Conservation (phyloP, 2,888 invertebrate genomes). For the Stenichneumon culpator region DNA sequence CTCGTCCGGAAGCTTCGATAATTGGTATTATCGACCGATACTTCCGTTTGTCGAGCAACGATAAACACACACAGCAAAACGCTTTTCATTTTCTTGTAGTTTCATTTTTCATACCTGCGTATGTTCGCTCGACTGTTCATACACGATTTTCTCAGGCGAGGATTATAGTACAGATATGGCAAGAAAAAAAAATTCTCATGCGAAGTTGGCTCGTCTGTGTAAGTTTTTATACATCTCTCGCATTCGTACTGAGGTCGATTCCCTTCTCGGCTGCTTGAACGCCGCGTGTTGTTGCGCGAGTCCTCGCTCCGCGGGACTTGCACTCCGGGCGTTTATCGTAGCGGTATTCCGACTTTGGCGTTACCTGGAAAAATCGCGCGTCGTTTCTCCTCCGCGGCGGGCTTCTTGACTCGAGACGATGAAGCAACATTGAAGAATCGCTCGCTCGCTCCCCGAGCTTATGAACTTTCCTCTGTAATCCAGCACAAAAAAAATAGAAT, state of each 20-base stretch:
- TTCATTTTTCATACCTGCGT: not conserved
- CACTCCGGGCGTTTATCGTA: slow-evolving; percentile 60
- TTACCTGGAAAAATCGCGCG: slow-evolving; percentile 60
- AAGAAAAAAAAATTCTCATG: slow-evolving; percentile 11
- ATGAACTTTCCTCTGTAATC: not conserved
- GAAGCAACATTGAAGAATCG: slow-evolving; percentile 25
- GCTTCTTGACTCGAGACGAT: slow-evolving; percentile 23
- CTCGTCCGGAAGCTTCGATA: slow-evolving; percentile 53
- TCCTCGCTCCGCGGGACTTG: slow-evolving; percentile 37
- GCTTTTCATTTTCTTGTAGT: not conserved
- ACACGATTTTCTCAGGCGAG: not conserved
- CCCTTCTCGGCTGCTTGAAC: slow-evolving; percentile 54
- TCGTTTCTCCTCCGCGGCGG: slow-evolving; percentile 31
- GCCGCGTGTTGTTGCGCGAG: slow-evolving; percentile 18
- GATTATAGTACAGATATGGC: not conserved
- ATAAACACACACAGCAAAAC: not conserved
- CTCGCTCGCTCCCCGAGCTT: not conserved
- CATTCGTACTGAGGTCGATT: slow-evolving; percentile 59
- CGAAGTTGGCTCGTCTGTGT: slow-evolving; percentile 11
- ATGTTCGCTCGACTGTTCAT: not conserved
- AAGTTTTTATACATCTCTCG: slow-evolving; percentile 16
- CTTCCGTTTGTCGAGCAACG: not conserved
- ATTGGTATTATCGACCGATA: slow-evolving; percentile 6
- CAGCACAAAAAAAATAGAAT: not conserved
- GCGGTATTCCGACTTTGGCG: slow-evolving; percentile 68